These are phyloP conservation scores for Antennarius striatus DNA, from an alignment of 2,113 vertebrate species.

Conservation along the genomic window DNA sequence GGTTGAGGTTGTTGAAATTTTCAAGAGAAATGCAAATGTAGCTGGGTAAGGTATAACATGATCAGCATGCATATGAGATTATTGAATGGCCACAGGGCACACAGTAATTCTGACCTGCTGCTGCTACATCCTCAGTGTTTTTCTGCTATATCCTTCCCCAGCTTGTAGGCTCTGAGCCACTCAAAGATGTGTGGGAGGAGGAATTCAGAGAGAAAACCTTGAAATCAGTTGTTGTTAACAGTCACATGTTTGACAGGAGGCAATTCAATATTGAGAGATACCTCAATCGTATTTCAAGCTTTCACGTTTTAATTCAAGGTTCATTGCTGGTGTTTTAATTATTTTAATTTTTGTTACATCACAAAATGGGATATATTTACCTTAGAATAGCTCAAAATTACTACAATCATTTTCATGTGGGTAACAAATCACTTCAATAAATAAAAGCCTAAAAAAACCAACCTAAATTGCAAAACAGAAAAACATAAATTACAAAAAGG, in stretches of 20 bases:
- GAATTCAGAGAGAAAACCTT: slow-evolving; percentile 39
- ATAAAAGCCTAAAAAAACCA: slow-evolving; percentile 3
- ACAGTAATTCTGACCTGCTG: slow-evolving; percentile 34
- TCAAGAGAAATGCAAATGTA: slow-evolving; percentile 70
- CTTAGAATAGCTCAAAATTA: not conserved
- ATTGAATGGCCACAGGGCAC: slow-evolving; percentile 24
- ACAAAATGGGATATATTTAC: not conserved
- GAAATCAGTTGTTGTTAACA: slow-evolving; percentile 24
- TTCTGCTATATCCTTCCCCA: not conserved
- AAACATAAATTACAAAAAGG: too few relatives aligned
- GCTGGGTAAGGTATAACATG: slow-evolving; percentile 33
- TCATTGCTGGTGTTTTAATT: not conserved
- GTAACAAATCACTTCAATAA: slow-evolving; percentile 6
- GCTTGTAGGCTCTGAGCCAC: not conserved
- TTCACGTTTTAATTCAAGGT: not conserved
- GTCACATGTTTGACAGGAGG: slow-evolving; percentile 15
- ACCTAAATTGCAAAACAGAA: too few relatives aligned
- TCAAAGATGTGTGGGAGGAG: slow-evolving; percentile 23
- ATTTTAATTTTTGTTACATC: not conserved
- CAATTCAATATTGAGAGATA: slow-evolving; percentile 10
- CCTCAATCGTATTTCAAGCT: not conserved
- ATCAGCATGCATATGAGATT: slow-evolving; percentile 57
- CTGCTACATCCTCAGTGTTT: slow-evolving; percentile 19
- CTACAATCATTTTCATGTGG: not conserved
- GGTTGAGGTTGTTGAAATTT: slow-evolving; percentile 38